Evolutionary conservation across 2,113 vertebrate species (phyloP).

Genomic region (Microtus oregoni): DNA sequence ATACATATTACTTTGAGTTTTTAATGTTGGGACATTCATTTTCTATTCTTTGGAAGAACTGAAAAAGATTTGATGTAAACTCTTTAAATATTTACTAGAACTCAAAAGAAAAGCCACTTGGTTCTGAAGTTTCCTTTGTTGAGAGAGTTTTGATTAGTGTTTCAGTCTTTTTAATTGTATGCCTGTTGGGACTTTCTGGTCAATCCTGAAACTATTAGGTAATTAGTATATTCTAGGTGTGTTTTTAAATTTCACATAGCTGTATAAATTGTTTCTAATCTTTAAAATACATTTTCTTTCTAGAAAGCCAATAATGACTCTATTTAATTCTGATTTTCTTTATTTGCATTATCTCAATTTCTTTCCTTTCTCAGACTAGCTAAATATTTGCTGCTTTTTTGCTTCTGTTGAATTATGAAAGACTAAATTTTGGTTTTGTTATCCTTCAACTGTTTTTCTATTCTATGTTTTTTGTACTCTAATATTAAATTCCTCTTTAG

Average conservation of each 20-base stretch:
- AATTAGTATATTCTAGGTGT: background rate
- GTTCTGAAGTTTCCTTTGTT: background rate
- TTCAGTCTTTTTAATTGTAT: background rate
- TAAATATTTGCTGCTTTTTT: background rate
- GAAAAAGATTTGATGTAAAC: background rate
- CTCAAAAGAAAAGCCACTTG: background rate
- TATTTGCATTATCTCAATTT: background rate
- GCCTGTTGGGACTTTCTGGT: conserved; percentile 1
- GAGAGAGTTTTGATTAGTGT: conserved; percentile 4
- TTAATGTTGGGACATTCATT: background rate
- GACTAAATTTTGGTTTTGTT: background rate
- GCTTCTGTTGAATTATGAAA: background rate
- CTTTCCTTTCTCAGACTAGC: background rate
- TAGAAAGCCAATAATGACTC: background rate
- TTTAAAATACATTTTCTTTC: background rate
- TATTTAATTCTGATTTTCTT: background rate
- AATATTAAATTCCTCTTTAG: conserved; percentile 14
- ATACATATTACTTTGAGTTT: background rate
- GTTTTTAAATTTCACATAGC: background rate
- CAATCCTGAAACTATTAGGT: background rate
- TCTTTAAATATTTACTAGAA: background rate
- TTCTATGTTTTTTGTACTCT: background rate
- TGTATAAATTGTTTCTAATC: background rate
- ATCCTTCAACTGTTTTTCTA: background rate
- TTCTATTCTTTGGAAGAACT: background rate